Percentiles rank a stretch among this genome's conserved stretches.
phyloP scores from a whole-genome alignment of 2,888 invertebrate species.

The Galerucella pusilla region DNA sequence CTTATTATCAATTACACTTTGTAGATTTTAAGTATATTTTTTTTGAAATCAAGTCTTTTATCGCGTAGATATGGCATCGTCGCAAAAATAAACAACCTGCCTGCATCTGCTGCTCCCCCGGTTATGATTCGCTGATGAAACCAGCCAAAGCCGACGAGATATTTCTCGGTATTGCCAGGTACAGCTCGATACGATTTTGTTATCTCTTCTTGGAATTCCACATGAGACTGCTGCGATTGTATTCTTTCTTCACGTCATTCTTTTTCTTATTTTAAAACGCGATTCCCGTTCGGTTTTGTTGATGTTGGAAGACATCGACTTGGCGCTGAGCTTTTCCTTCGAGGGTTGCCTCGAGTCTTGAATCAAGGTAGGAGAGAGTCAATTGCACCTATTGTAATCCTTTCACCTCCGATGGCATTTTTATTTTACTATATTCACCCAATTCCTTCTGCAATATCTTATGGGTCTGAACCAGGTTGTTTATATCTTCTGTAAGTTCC shows the following conservation, averaged over 20 bases:
- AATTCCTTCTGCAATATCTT: too few species aligned
- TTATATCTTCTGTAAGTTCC: too few species aligned
- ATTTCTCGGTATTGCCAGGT: constrained; percentile 49
- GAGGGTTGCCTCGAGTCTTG: background rate
- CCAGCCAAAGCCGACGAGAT: constrained; percentile 30
- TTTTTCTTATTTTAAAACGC: background rate
- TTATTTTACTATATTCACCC: too few species aligned
- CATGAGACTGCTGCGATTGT: constrained; percentile 31
- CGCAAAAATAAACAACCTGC: constrained; percentile 36
- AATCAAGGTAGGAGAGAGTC: background rate
- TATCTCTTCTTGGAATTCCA: constrained; percentile 48
- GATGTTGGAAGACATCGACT: background rate
- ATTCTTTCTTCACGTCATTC: background rate
- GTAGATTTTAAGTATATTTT: too few species aligned
- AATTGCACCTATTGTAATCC: background rate
- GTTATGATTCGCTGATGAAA: constrained; percentile 39
- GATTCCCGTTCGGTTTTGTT: constrained; percentile 14
- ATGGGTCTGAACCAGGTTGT: too few species aligned
- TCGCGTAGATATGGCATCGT: constrained; percentile 9
- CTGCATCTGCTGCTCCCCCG: constrained; percentile 29
- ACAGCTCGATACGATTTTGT: constrained; percentile 38
- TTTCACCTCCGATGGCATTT: too few species aligned
- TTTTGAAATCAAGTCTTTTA: background rate
- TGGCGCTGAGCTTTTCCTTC: background rate
- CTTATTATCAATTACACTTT: background rate